Evolutionary conservation across 2,797 vertebrate genomes (phyloP).

Genomic region (Lutjanus argentimaculatus): DNA sequence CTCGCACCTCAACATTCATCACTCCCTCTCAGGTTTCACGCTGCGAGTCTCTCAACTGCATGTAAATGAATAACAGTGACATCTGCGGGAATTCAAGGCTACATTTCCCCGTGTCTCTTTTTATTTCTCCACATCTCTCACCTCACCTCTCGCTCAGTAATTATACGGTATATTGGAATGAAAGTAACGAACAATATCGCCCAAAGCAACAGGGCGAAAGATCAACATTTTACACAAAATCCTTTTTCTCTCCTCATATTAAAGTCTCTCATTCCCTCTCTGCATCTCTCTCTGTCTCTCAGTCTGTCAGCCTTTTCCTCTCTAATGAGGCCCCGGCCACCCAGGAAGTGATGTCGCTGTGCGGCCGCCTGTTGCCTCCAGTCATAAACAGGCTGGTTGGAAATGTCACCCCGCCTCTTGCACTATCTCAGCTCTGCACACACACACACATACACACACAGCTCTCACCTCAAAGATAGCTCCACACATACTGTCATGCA

Average conservation of each 20-base stretch:
- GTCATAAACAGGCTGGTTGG: conserved; percentile 66
- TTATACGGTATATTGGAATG: conserved; percentile 23
- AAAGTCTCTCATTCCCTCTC: conserved; percentile 7
- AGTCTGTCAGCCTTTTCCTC: conserved; percentile 46
- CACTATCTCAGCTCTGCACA: conserved; percentile 40
- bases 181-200: conserved; percentile 40
- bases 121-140: conserved; percentile 1
- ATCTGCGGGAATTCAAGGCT: neutral
- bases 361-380: conserved; percentile 50
- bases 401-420: conserved; percentile 71
- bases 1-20: neutral
- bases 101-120: neutral
- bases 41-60: neutral
- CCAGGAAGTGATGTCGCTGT: conserved; percentile 73
- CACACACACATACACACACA: conserved; percentile 9
- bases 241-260: conserved; percentile 6
- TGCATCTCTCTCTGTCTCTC: conserved; percentile 6
- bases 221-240: conserved; percentile 49
- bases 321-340: conserved; percentile 69
- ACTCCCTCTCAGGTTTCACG: conserved; percentile 5
- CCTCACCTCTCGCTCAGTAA: conserved; percentile 23
- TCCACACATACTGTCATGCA: conserved; percentile 28
- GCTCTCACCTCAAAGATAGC: conserved; percentile 19
- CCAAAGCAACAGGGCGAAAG: conserved; percentile 41
- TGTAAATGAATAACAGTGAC: conserved; percentile 8